Evolutionary conservation across 2,888 invertebrate species (phyloP).

Genomic region (Microchrysa polita): DNA sequence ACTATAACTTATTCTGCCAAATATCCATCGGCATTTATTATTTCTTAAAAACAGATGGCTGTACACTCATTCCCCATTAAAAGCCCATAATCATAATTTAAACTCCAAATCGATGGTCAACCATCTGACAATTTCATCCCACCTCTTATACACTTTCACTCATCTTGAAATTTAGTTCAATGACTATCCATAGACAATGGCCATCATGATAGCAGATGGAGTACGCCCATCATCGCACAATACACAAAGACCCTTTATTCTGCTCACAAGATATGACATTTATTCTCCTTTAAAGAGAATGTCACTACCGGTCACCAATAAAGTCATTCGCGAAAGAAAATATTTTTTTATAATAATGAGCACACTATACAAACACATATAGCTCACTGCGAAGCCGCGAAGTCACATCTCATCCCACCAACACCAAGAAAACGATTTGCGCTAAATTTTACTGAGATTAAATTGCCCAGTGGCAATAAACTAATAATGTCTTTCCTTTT

Average conservation of each 20-base stretch:
- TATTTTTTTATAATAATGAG: no score
- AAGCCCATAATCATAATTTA: conserved; percentile 48
- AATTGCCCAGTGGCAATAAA: conserved; percentile 39
- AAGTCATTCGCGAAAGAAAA: no score
- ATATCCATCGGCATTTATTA: no score
- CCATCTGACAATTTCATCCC: background rate
- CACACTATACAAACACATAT: no score
- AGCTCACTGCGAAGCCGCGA: no score
- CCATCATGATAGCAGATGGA: background rate
- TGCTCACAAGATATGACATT: background rate
- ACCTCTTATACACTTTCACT: background rate
- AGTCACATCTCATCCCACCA: background rate
- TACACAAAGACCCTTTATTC: background rate
- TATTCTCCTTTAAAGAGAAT: no score
- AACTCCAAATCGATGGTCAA: background rate
- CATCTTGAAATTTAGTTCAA: background rate
- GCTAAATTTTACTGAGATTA: conserved; percentile 12
- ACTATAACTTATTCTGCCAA: no score
- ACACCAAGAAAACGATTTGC: background rate
- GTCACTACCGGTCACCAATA: no score
- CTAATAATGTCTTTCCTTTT: conserved; percentile 25
- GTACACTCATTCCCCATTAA: conserved; percentile 47
- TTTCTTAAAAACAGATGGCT: conserved; percentile 42
- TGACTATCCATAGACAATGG: background rate
- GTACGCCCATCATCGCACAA: background rate